These are phyloP conservation scores for Megaceryle torquata DNA, from an alignment of 2,113 vertebrate genomes.

Conservation along the genomic window DNA sequence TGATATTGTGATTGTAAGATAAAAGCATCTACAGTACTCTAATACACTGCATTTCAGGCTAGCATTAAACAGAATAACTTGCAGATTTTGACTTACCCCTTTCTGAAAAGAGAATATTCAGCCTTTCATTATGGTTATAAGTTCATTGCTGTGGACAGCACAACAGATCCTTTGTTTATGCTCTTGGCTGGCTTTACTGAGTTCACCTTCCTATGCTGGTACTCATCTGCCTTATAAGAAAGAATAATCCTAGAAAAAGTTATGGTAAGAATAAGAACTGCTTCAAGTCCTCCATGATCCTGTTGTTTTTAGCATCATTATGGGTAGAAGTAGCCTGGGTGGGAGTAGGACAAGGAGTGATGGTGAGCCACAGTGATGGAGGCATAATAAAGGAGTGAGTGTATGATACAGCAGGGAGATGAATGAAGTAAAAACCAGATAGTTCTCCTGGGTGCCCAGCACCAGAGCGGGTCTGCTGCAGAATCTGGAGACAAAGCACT, in stretches of 20 bases:
- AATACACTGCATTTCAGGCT: not conserved
- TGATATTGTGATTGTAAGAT: not conserved
- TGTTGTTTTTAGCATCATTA: not conserved
- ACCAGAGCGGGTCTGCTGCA: not conserved
- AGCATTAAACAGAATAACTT: not conserved
- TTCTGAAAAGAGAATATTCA: slow-evolving; percentile 12
- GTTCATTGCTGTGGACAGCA: slow-evolving; percentile 11
- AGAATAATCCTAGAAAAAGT: not conserved
- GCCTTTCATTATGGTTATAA: not conserved
- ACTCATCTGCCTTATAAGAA: not conserved
- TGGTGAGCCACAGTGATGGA: not conserved
- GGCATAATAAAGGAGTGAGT: not conserved
- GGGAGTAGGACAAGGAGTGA: not conserved
- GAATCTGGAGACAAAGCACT: not conserved
- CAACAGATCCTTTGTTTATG: slow-evolving; percentile 13
- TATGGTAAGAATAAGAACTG: not conserved
- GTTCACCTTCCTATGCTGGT: slow-evolving; percentile 3
- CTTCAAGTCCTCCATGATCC: not conserved
- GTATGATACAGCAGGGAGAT: not conserved
- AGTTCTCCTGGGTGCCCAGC: not conserved
- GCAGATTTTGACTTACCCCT: not conserved
- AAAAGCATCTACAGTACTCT: not conserved
- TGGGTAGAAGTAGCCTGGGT: not conserved
- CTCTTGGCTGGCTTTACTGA: not conserved
- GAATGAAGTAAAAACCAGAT: not conserved